phyloP scores from a whole-genome alignment of 2,113 vertebrate genomes.

The Blennius ocellaris region DNA sequence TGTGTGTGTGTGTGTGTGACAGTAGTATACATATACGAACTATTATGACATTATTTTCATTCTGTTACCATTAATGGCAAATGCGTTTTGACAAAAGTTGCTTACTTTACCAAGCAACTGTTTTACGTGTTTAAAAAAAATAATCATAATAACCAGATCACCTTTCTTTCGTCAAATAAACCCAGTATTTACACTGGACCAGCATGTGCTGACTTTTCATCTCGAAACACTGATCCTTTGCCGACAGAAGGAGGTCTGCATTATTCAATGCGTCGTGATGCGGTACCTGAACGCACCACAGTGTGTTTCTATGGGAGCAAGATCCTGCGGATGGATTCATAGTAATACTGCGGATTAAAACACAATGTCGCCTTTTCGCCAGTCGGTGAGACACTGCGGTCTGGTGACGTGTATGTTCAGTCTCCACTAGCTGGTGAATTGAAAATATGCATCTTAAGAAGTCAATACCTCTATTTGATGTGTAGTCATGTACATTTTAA shows the following conservation, averaged over 20 bases:
- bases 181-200: no score
- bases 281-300: not conserved
- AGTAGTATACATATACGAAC: no score
- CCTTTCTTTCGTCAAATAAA: no score
- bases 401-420: not conserved
- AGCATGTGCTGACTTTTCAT: not conserved
- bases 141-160: no score
- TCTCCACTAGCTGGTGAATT: not conserved
- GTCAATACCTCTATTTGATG: not conserved
- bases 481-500: not conserved
- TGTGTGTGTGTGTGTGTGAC: no score
- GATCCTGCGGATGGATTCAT: conserved; percentile 10
- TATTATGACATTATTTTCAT: no score
- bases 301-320: not conserved
- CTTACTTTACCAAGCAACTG: no score
- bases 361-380: not conserved
- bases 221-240: not conserved
- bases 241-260: not conserved
- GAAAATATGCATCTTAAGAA: not conserved
- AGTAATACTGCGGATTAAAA: conserved; percentile 6
- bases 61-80: no score
- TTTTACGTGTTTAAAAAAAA: no score
- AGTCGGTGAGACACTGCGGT: not conserved
- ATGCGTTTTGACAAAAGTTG: no score
- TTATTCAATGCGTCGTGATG: not conserved